These are phyloP conservation scores for Sebastes baramenuke DNA, from an alignment of 2,797 vertebrate genomes.

Conservation along the genomic window DNA sequence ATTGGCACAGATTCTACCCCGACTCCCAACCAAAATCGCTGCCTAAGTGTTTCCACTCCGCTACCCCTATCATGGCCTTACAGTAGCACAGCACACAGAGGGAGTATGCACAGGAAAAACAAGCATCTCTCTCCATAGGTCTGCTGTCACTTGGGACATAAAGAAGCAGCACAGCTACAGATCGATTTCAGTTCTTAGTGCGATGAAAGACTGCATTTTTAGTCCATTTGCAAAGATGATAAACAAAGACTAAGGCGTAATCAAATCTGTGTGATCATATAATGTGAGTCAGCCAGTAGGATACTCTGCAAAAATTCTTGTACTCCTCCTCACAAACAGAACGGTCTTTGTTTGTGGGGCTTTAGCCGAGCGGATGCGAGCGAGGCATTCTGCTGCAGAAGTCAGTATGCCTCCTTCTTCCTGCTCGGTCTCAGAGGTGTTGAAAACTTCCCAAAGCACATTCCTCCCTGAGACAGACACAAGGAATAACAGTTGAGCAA, in stretches of 20 bases:
- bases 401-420: slow-evolving; percentile 71
- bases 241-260: background rate
- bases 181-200: background rate
- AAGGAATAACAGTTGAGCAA: slow-evolving; percentile 63
- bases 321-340: slow-evolving; percentile 57
- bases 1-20: slow-evolving; percentile 73
- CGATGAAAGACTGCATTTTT: background rate
- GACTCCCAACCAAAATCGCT: slow-evolving; percentile 68
- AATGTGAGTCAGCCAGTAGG: slow-evolving; percentile 37
- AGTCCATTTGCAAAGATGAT: background rate
- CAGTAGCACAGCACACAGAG: slow-evolving; percentile 50
- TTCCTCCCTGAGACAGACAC: slow-evolving; percentile 67
- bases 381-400: slow-evolving; percentile 60
- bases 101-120: background rate
- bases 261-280: slow-evolving; percentile 33
- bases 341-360: slow-evolving; percentile 70
- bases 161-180: background rate
- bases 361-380: slow-evolving; percentile 65
- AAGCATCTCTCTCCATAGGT: slow-evolving; percentile 1
- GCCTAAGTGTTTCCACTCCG: slow-evolving; percentile 79
- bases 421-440: slow-evolving; percentile 79
- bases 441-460: slow-evolving; percentile 77
- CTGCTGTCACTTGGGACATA: slow-evolving; percentile 12
- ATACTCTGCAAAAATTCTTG: slow-evolving; percentile 31
- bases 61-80: slow-evolving; percentile 63